Conservation (phyloP, 2,113 vertebrate genomes). For the Lagopus muta region DNA sequence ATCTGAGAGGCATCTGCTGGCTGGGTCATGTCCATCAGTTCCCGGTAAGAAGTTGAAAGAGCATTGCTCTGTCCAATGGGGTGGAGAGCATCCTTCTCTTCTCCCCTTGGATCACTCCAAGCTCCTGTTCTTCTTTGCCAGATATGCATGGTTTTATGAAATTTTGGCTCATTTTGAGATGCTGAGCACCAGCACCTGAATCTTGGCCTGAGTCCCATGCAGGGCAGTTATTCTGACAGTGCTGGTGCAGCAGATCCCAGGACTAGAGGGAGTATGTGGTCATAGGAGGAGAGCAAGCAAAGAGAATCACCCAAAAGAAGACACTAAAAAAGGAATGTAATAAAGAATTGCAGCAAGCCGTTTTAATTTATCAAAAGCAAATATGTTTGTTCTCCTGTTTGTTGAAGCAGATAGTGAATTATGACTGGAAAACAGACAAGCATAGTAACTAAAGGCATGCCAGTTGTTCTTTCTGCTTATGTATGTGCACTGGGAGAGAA, state of each 20-base stretch:
- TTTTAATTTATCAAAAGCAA: conserved; percentile 53
- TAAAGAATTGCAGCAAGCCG: neutral
- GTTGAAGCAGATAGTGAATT: conserved; percentile 49
- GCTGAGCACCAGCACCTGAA: neutral
- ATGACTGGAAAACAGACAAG: conserved; percentile 46
- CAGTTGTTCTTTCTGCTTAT: conserved; percentile 36
- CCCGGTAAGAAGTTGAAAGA: neutral
- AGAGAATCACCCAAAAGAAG: neutral
- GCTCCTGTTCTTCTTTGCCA: neutral
- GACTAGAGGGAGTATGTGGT: neutral
- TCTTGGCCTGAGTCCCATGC: neutral
- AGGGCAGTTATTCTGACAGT: neutral
- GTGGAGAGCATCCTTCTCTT: neutral
- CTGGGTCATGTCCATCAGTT: neutral
- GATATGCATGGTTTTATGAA: neutral
- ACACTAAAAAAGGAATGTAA: neutral
- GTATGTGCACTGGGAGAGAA: neutral
- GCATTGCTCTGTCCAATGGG: neutral
- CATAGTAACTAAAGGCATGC: conserved; percentile 38
- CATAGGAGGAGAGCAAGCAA: neutral
- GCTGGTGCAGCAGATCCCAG: neutral
- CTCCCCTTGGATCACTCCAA: neutral
- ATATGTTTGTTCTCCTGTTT: conserved; percentile 53
- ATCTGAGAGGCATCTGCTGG: neutral
- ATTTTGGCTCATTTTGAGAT: neutral